Conservation (phyloP, 2,888 invertebrate genomes). For the Aricia artaxerxes region DNA sequence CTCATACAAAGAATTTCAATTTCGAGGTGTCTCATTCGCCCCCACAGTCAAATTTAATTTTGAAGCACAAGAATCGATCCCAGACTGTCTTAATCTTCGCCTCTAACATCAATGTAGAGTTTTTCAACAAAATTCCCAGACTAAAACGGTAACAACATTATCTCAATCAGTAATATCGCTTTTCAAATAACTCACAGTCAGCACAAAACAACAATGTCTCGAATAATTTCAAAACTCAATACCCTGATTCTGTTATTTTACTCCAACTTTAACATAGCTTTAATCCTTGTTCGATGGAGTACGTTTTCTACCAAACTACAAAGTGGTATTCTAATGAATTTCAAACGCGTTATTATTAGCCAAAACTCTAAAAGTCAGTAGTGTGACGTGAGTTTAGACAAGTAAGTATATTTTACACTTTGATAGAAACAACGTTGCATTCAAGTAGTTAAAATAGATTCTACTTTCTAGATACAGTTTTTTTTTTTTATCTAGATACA, state of each 20-base stretch:
- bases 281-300: too few relatives aligned
- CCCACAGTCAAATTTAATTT: background rate
- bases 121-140: background rate
- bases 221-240: conserved; percentile 11
- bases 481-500: too few relatives aligned
- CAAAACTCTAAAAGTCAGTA: too few relatives aligned
- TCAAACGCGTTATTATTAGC: too few relatives aligned
- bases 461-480: too few relatives aligned
- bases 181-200: background rate
- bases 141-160: conserved; percentile 7
- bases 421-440: too few relatives aligned
- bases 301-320: background rate
- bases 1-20: too few relatives aligned
- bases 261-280: background rate
- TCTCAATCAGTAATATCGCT: conserved; percentile 2
- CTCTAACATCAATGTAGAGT: background rate
- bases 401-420: too few relatives aligned
- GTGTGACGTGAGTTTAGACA: too few relatives aligned
- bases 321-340: background rate
- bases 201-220: conserved; percentile 26
- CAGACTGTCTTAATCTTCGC: background rate
- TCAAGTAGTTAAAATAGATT: too few relatives aligned
- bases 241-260: background rate
- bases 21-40: too few relatives aligned
- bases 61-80: background rate